These are phyloP conservation scores for Pogona vitticeps DNA, from an alignment of 2,113 vertebrate genomes.

Conservation along the genomic window DNA sequence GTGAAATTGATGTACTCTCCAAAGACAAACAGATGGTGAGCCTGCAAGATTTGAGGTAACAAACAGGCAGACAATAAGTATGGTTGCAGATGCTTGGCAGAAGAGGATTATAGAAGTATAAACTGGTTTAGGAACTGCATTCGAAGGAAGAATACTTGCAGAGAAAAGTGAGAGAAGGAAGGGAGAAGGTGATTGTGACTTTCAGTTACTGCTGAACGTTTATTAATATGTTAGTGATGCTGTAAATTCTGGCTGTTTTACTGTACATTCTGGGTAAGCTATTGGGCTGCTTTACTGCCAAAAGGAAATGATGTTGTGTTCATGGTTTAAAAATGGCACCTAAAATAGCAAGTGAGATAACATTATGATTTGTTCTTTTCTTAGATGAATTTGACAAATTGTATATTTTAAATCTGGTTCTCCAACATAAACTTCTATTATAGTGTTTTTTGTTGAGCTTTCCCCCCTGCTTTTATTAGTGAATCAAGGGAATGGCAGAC, in stretches of 20 bases:
- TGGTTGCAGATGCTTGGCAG: conserved; percentile 3
- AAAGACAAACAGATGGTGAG: not conserved
- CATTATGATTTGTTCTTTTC: not conserved
- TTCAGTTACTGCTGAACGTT: not conserved
- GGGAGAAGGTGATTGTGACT: not conserved
- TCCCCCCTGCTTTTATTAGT: not conserved
- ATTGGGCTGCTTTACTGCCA: not conserved
- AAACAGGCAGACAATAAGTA: not conserved
- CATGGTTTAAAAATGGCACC: not conserved
- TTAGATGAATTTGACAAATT: not conserved
- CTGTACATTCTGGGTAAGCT: not conserved
- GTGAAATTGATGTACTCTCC: not conserved
- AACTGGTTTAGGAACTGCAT: not conserved
- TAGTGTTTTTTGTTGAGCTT: not conserved
- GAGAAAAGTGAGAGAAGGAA: not conserved
- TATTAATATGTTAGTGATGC: not conserved
- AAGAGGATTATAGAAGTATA: not conserved
- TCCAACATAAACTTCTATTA: not conserved
- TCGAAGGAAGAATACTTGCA: conserved; percentile 2
- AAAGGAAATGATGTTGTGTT: not conserved
- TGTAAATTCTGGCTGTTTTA: not conserved
- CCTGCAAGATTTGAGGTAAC: not conserved
- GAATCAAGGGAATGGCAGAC: not conserved
- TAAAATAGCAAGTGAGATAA: not conserved
- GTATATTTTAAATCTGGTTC: not conserved